Evolutionary conservation across 2,888 invertebrate genomes (phyloP).

Genomic region (Pandemis heparana): DNA sequence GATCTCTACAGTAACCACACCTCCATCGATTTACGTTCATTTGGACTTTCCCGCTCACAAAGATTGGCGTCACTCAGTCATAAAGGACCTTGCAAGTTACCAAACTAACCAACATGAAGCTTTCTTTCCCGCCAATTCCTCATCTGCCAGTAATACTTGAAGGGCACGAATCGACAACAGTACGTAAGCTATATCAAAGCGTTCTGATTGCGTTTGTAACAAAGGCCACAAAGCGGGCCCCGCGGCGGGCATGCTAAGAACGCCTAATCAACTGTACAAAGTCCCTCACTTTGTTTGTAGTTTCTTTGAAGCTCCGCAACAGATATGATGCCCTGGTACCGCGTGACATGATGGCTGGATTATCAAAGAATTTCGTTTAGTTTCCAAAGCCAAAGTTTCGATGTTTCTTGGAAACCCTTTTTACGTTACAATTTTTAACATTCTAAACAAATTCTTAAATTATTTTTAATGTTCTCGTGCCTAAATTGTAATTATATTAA

Average conservation of each 20-base stretch:
- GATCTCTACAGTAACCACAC: too few relatives aligned
- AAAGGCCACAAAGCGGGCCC: slow-evolving; percentile 79
- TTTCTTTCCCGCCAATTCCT: background rate
- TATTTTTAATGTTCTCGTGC: too few relatives aligned
- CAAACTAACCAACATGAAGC: background rate
- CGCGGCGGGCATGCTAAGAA: slow-evolving; percentile 72
- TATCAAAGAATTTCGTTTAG: slow-evolving; percentile 40
- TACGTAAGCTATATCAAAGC: slow-evolving; percentile 62
- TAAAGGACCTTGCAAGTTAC: too few relatives aligned
- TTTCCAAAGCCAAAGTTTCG: slow-evolving; percentile 4
- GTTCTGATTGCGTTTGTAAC: slow-evolving; percentile 60
- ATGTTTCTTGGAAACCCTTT: background rate
- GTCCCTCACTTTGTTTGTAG: slow-evolving; percentile 79
- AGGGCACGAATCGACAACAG: slow-evolving; percentile 72
- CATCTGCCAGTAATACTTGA: slow-evolving; percentile 35
- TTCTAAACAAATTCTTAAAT: background rate
- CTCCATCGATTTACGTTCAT: too few relatives aligned
- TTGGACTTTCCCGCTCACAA: too few relatives aligned
- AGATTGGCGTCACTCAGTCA: too few relatives aligned
- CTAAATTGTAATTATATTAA: background rate
- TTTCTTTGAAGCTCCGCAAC: slow-evolving; percentile 77
- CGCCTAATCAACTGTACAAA: slow-evolving; percentile 82
- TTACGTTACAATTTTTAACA: background rate
- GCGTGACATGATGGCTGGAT: slow-evolving; percentile 50
- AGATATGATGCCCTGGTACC: slow-evolving; percentile 74